Conservation (phyloP, 1,140 invertebrate species). For the Latrodectus geometricus region DNA sequence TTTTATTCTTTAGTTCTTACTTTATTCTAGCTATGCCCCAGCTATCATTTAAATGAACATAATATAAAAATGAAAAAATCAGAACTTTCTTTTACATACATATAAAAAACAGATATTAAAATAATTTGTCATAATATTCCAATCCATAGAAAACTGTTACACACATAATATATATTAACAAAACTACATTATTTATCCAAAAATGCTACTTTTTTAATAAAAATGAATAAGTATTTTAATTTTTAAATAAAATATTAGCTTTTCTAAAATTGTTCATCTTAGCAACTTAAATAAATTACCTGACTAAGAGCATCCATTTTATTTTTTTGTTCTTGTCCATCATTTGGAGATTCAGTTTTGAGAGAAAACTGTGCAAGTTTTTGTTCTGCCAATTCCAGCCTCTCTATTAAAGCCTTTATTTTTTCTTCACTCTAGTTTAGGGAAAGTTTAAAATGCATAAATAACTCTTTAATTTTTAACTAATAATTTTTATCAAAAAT, state of each 20-base stretch:
- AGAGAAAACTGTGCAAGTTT: conserved; percentile 86
- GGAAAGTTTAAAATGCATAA: not conserved
- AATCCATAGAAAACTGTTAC: no score
- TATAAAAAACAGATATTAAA: no score
- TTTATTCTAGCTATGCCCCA: no score
- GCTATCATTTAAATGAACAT: no score
- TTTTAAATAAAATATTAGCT: not conserved
- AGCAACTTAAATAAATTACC: conserved; percentile 72
- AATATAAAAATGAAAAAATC: no score
- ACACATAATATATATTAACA: no score
- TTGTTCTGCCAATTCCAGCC: conserved; percentile 94
- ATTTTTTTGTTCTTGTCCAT: conserved; percentile 72
- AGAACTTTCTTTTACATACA: no score
- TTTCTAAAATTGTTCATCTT: not conserved
- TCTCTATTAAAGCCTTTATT: conserved; percentile 92
- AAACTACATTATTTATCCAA: no score
- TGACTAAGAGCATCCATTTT: conserved; percentile 87
- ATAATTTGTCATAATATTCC: no score
- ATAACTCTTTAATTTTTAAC: not conserved
- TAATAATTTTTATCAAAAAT: not conserved
- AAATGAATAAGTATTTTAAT: not conserved
- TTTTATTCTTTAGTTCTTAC: no score
- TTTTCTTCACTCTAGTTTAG: conserved; percentile 80
- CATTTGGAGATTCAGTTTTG: conserved; percentile 83
- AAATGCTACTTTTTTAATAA: no score